Evolutionary conservation across 2,797 vertebrate genomes (phyloP).

Genomic region (Mus caroli): DNA sequence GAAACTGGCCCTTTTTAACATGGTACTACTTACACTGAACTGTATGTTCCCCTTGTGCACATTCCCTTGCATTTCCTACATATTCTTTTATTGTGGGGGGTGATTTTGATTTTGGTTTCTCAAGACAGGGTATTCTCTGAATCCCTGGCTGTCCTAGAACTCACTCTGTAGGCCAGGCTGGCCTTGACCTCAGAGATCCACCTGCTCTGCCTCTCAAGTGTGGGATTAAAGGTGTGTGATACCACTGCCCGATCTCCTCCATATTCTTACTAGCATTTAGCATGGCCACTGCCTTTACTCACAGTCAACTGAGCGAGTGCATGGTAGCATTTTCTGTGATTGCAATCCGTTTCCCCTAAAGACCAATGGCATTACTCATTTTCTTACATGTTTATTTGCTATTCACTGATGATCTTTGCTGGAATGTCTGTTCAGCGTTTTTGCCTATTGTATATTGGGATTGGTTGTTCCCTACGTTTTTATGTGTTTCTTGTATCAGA

Average conservation of each 20-base stretch:
- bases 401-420: neutral
- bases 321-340: neutral
- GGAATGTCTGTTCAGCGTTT: constrained; percentile 29
- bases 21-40: neutral
- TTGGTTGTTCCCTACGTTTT: constrained; percentile 12
- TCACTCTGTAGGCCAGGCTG: neutral
- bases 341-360: constrained; percentile 22
- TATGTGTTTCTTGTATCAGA: neutral
- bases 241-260: neutral
- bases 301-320: neutral
- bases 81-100: neutral
- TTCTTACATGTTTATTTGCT: neutral
- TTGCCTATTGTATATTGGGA: neutral
- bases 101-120: neutral
- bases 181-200: neutral
- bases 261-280: neutral
- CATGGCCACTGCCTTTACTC: neutral
- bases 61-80: neutral
- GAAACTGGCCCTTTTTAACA: neutral
- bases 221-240: neutral
- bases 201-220: neutral
- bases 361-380: neutral
- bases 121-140: neutral
- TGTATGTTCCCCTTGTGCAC: neutral
- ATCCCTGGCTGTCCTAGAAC: neutral